These are phyloP conservation scores for Drosophila buzzatii DNA, from an alignment of 2,888 invertebrate genomes.

Conservation along the genomic window DNA sequence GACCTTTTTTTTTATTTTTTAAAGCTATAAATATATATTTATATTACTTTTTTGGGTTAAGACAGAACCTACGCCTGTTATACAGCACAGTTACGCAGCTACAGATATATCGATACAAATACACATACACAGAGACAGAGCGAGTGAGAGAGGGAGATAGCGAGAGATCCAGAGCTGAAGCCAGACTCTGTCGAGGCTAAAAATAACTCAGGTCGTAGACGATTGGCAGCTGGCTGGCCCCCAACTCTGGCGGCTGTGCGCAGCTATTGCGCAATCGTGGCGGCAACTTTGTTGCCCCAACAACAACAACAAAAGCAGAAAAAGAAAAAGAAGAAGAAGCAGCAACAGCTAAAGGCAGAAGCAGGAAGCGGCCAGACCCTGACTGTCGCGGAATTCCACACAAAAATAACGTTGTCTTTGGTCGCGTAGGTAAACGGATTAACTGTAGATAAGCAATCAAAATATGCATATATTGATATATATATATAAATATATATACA, in stretches of 20 bases:
- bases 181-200: slow-evolving; percentile 36
- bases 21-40: slow-evolving; percentile 1
- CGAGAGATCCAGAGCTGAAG: slow-evolving; percentile 6
- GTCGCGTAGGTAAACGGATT: slow-evolving; percentile 17
- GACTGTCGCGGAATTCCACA: slow-evolving; percentile 17
- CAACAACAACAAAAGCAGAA: slow-evolving; percentile 1
- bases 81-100: slow-evolving; percentile 32
- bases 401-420: slow-evolving; percentile 4
- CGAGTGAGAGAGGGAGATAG: slow-evolving; percentile 1
- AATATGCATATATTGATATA: slow-evolving; percentile 4
- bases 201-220: slow-evolving; percentile 50
- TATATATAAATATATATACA: background rate
- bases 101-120: slow-evolving; percentile 11
- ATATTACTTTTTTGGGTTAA: slow-evolving; percentile 11
- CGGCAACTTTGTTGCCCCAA: slow-evolving; percentile 54
- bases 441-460: slow-evolving; percentile 20
- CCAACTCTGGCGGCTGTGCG: slow-evolving; percentile 15
- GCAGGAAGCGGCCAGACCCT: slow-evolving; percentile 52
- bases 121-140: slow-evolving; percentile 2
- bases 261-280: slow-evolving; percentile 73
- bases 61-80: slow-evolving; percentile 24
- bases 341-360: slow-evolving; percentile 28
- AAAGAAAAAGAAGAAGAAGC: slow-evolving; percentile 2
- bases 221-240: slow-evolving; percentile 26
- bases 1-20: slow-evolving; percentile 64